Evolutionary conservation across 2,113 vertebrate genomes (phyloP).

Genomic region (Hoplias malabaricus): DNA sequence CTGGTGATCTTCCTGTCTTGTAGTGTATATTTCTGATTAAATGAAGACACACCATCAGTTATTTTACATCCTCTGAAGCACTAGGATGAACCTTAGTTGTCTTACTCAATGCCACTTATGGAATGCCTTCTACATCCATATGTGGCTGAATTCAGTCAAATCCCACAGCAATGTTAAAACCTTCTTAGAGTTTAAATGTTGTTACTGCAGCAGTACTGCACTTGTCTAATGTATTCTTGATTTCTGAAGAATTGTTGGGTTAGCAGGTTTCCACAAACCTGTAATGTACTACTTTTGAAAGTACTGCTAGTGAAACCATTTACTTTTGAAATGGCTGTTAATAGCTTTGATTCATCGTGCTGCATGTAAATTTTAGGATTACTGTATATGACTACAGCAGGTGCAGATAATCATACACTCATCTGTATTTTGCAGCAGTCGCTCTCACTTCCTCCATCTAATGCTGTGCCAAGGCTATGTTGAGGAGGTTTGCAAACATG

Average conservation of each 20-base stretch:
- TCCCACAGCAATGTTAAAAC: no score
- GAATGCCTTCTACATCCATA: no score
- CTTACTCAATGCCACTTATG: no score
- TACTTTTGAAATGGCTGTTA: not conserved
- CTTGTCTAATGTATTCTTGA: no score
- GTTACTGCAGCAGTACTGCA: no score
- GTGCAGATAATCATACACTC: constrained; percentile 35
- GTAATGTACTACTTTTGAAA: not conserved
- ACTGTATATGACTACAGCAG: constrained; percentile 28
- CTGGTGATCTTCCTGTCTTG: no score
- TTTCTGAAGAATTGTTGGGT: not conserved
- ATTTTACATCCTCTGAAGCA: no score
- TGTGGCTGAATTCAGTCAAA: no score
- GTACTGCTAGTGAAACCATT: not conserved
- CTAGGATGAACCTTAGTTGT: no score
- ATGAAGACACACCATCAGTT: no score
- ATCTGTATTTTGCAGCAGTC: constrained; percentile 43
- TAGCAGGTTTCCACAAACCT: not conserved
- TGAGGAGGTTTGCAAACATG: constrained; percentile 15
- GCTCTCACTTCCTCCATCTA: constrained; percentile 31
- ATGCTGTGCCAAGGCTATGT: constrained; percentile 29
- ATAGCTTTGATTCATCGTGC: not conserved
- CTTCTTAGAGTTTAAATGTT: no score
- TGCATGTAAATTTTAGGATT: not conserved
- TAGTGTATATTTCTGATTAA: no score